A percentile compares a stretch with the other conserved stretches of the same genome.
phyloP scores from a whole-genome alignment of 2,888 invertebrate species.

The Nomada ferruginata region DNA sequence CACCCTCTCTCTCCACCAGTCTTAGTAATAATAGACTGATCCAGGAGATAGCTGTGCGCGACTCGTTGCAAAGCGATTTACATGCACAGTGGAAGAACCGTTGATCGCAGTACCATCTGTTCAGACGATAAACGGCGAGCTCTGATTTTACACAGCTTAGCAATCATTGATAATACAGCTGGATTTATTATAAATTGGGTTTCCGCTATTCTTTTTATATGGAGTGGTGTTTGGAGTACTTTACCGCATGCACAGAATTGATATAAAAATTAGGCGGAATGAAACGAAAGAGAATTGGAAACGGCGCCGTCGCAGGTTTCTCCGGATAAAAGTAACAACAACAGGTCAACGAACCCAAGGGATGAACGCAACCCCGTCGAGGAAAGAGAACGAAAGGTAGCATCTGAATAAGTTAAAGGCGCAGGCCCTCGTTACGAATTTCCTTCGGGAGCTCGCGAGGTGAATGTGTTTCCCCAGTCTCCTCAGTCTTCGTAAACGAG shows the following conservation, averaged over 20 bases:
- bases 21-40: conserved; percentile 78
- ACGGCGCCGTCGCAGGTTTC: neutral
- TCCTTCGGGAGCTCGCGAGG: conserved; percentile 25
- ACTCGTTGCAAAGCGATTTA: conserved; percentile 76
- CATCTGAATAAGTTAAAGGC: conserved; percentile 42
- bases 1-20: conserved; percentile 37
- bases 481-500: neutral
- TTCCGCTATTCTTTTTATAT: too few relatives aligned
- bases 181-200: conserved; percentile 43
- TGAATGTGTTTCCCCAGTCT: conserved; percentile 1
- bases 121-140: conserved; percentile 26
- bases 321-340: conserved; percentile 1
- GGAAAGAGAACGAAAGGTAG: conserved; percentile 9
- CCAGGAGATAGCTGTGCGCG: conserved; percentile 72
- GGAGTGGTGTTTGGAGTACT: too few relatives aligned
- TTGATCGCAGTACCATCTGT: conserved; percentile 77
- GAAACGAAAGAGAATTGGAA: too few relatives aligned
- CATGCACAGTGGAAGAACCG: conserved; percentile 78
- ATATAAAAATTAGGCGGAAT: too few relatives aligned
- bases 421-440: conserved; percentile 21
- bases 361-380: neutral
- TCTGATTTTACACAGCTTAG: conserved; percentile 59
- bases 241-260: conserved; percentile 43
- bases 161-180: conserved; percentile 52
- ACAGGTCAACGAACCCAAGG: neutral